Evolutionary conservation across 2,113 vertebrate genomes (phyloP).

Genomic region (Cyanoramphus novaezelandiae): DNA sequence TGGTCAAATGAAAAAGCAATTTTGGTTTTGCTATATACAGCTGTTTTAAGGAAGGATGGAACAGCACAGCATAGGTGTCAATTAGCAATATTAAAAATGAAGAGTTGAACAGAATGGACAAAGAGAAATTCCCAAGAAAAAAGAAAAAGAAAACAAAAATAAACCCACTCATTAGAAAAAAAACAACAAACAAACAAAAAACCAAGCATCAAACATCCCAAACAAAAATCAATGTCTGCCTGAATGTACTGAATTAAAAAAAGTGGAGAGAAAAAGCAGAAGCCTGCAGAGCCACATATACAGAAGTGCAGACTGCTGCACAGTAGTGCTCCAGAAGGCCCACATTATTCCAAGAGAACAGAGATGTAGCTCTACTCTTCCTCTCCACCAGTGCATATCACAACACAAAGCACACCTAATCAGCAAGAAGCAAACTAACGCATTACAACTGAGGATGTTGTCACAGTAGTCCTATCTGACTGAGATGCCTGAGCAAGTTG

Average conservation of each 20-base stretch:
- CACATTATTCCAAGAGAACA: background rate
- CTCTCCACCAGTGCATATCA: background rate
- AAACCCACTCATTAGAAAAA: background rate
- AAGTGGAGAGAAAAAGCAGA: background rate
- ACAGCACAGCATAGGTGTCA: background rate
- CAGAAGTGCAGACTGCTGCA: background rate
- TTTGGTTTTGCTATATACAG: background rate
- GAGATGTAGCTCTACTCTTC: background rate
- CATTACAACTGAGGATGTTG: background rate
- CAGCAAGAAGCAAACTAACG: background rate
- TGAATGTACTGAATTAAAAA: background rate
- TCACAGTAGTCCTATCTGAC: background rate
- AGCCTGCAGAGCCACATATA: background rate
- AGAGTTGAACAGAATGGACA: background rate
- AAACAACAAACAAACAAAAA: background rate
- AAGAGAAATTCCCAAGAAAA: background rate
- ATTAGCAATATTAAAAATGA: background rate
- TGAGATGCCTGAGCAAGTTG: accelerated
- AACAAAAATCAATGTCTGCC: background rate
- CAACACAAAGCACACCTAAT: background rate
- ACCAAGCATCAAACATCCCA: background rate
- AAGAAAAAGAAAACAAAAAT: background rate
- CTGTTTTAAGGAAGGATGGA: background rate
- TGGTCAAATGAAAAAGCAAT: background rate
- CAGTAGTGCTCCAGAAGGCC: background rate